A percentile compares a stretch with the other conserved stretches of the same genome.
Conservation (phyloP, 2,888 invertebrate species). For the Catocala sponsa region DNA sequence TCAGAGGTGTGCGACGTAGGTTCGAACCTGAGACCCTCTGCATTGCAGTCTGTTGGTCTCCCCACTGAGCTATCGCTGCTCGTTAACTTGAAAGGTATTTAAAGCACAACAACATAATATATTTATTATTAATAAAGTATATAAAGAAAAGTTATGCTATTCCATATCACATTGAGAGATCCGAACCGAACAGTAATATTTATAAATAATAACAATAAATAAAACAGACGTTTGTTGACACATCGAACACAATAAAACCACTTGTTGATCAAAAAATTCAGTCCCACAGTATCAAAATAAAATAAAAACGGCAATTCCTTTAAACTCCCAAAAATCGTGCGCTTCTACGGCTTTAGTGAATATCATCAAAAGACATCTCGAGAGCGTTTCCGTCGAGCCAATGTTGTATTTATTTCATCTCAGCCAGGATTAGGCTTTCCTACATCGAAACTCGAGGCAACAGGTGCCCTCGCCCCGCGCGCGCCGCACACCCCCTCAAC, state of each 20-base stretch:
- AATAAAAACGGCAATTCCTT: slow-evolving; percentile 46
- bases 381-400: slow-evolving; percentile 59
- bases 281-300: slow-evolving; percentile 16
- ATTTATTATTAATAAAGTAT: too few species aligned
- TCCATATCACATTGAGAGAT: too few species aligned
- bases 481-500: slow-evolving; percentile 31
- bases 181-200: too few species aligned
- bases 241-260: slow-evolving; percentile 35
- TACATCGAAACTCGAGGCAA: slow-evolving; percentile 74
- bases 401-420: slow-evolving; percentile 84
- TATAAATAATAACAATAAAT: too few species aligned
- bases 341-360: slow-evolving; percentile 45
- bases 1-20: too few species aligned
- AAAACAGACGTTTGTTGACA: slow-evolving; percentile 21
- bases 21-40: too few species aligned
- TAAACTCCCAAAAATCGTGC: slow-evolving; percentile 46
- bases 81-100: too few species aligned
- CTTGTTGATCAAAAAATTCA: slow-evolving; percentile 47
- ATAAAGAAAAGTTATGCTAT: too few species aligned
- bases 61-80: too few species aligned
- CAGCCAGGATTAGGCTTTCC: slow-evolving; percentile 76
- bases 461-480: slow-evolving; percentile 69
- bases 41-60: too few species aligned
- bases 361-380: slow-evolving; percentile 62
- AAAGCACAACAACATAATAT: too few species aligned